Evolutionary conservation across 2,888 invertebrate species (phyloP).

Genomic region (Eupithecia tripunctaria): DNA sequence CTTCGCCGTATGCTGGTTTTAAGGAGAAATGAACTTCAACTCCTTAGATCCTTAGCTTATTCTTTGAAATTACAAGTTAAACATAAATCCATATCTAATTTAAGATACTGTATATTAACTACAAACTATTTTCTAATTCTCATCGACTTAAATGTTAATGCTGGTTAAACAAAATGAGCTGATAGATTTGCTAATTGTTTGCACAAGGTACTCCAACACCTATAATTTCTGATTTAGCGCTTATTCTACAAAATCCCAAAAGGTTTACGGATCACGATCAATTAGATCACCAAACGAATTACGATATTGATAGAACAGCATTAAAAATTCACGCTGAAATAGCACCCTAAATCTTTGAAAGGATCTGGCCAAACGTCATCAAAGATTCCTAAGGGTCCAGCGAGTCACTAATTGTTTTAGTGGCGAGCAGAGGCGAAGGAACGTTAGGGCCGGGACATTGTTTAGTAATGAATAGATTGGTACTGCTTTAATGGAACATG

Average conservation of each 20-base stretch:
- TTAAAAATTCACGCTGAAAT: background rate
- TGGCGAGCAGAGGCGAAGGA: slow-evolving; percentile 49
- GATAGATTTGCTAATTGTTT: too few relatives aligned
- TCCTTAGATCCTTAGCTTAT: background rate
- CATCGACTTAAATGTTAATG: background rate
- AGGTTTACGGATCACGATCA: background rate
- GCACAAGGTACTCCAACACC: background rate
- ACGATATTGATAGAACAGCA: background rate
- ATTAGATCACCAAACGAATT: background rate
- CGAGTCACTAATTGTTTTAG: slow-evolving; percentile 59
- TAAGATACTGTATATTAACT: too few relatives aligned
- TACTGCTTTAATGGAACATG: slow-evolving; percentile 35
- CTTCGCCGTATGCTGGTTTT: background rate
- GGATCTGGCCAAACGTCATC: slow-evolving; percentile 29
- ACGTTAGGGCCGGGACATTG: slow-evolving; percentile 52
- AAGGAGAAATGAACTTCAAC: background rate
- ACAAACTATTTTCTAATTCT: too few relatives aligned
- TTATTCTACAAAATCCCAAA: background rate
- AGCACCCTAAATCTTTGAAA: slow-evolving; percentile 19
- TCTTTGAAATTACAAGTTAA: background rate
- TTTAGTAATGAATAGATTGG: slow-evolving; percentile 63
- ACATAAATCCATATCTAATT: too few relatives aligned
- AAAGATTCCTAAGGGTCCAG: slow-evolving; percentile 34
- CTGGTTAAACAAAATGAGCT: too few relatives aligned
- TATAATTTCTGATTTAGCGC: too few relatives aligned